A percentile compares a stretch with the other conserved stretches of the same genome.
These are phyloP conservation scores for Tichodroma muraria DNA, from an alignment of 2,113 vertebrate genomes.

Conservation along the genomic window DNA sequence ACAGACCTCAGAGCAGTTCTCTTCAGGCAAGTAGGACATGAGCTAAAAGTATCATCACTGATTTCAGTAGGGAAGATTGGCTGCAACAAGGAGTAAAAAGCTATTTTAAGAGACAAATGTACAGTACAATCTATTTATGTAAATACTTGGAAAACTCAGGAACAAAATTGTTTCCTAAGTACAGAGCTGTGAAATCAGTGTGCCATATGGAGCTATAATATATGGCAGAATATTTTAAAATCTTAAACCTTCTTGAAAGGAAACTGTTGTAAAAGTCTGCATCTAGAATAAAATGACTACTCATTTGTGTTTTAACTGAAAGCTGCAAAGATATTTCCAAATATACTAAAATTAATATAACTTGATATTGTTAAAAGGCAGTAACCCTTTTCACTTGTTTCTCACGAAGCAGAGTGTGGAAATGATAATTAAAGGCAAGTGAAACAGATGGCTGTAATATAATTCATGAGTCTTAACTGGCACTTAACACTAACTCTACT, in stretches of 20 bases:
- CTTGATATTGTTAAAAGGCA: slow-evolving; percentile 11
- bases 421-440: slow-evolving; percentile 46
- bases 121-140: slow-evolving; percentile 36
- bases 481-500: slow-evolving; percentile 34
- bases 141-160: slow-evolving; percentile 22
- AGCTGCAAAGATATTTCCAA: background rate
- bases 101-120: slow-evolving; percentile 33
- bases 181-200: slow-evolving; percentile 16
- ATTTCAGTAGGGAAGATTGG: background rate
- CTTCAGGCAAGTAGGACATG: background rate
- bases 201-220: background rate
- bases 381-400: slow-evolving; percentile 9
- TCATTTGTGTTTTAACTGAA: background rate
- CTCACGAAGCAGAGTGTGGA: slow-evolving; percentile 10
- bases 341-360: slow-evolving; percentile 19
- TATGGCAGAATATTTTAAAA: slow-evolving; percentile 7
- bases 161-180: background rate
- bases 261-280: background rate
- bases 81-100: background rate
- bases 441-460: slow-evolving; percentile 34
- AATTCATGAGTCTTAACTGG: slow-evolving; percentile 43
- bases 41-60: background rate
- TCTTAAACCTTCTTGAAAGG: background rate
- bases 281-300: background rate
- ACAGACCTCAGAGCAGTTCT: background rate